Conservation (phyloP, 2,797 vertebrate species). For the Crossoptilon crossoptilon region DNA sequence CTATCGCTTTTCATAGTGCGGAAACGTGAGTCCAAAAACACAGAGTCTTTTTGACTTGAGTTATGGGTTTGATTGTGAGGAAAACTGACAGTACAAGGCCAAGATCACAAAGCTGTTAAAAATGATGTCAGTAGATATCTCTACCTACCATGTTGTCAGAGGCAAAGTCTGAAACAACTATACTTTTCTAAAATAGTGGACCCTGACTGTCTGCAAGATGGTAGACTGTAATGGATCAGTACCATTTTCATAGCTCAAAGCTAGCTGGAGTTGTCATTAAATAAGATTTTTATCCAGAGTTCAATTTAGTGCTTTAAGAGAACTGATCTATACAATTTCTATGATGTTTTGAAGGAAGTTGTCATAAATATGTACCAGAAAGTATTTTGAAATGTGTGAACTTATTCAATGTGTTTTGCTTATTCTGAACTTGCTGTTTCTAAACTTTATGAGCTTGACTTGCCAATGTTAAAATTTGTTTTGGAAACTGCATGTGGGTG, state of each 20-base stretch:
- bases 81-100: neutral
- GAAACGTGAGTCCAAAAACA: conserved; percentile 83
- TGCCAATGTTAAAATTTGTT: neutral
- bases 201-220: neutral
- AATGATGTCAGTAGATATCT: neutral
- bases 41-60: neutral
- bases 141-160: neutral
- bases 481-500: neutral
- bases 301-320: neutral
- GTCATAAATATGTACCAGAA: neutral
- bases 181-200: neutral
- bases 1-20: conserved; percentile 94
- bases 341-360: neutral
- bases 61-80: neutral
- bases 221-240: neutral
- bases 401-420: neutral
- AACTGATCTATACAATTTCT: neutral
- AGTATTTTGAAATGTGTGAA: neutral
- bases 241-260: neutral
- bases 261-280: neutral
- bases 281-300: neutral
- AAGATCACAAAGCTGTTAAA: neutral
- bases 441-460: neutral
- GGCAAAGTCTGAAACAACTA: neutral
- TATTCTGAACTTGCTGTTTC: neutral